Evolutionary conservation across 1,140 invertebrate genomes (phyloP), one percentile per base, ranked within the genome.

Genomic region (Bombus breviceps): DNA sequence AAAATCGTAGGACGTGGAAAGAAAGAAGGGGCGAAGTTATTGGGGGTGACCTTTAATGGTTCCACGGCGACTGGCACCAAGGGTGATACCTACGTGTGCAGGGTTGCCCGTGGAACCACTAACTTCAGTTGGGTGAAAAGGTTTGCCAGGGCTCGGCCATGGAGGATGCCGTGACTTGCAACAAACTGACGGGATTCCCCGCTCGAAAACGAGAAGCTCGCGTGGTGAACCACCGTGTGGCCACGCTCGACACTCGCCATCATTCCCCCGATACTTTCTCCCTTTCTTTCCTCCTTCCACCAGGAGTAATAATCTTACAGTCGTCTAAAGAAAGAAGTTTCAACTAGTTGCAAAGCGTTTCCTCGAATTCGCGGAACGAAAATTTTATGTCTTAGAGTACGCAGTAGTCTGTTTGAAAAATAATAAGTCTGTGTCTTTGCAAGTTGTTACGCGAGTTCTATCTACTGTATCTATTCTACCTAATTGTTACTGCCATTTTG

Each of bases 141-240:
- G 85, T 68, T 78, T 87, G 87, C 80, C 78, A 79, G 88, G 78
- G 74, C 43, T 72, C 79, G 71, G 72, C 73, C 83, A 80, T 90
- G 82, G 86, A 76, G 86, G 78, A 88, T 92, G 86, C 92, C 93
- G 93, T 94, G 92, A 94, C 92, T 93, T 88, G 91, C 87, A 74
- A 83, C 86, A 85, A 89, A 90, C 80, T 90, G 89, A 85, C 85
- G 87, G 84, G 57, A 88, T 34, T 66, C 32, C 83, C 87, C 74
- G 64, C 47, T 90, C 91, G 91, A 92, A 92, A 92, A 94, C 91
- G 91, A 92, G 92, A 93, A 93, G 89, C 93, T 95, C 92, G 93
- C 92, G 94, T 94, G 94, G 94, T 93, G 91, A 95, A 95, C 94
- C 94, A 76, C 93, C 90, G 92, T 94, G 93, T 94, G 94, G 94